These are phyloP conservation scores for Oceanites oceanicus DNA, from an alignment of 2,113 vertebrate species.

Conservation along the genomic window DNA sequence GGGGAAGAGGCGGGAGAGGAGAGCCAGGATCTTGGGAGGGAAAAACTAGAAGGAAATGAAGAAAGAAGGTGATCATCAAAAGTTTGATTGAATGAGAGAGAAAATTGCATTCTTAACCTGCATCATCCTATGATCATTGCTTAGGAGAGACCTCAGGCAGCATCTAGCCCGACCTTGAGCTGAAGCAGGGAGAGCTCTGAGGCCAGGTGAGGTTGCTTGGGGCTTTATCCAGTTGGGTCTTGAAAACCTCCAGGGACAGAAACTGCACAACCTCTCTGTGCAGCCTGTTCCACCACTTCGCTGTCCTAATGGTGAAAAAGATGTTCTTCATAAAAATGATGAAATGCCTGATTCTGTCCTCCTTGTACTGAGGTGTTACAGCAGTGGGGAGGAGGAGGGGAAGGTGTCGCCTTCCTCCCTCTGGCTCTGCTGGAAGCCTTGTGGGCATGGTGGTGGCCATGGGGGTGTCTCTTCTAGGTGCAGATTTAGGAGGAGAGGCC, in stretches of 20 bases:
- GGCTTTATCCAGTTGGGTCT: neutral
- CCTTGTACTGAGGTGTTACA: neutral
- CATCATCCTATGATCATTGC: too few species aligned
- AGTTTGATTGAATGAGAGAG: neutral
- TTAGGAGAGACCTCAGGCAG: neutral
- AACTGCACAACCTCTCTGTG: neutral
- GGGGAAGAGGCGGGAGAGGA: neutral
- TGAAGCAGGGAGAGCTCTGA: neutral
- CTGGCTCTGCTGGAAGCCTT: neutral
- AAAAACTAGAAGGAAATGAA: neutral
- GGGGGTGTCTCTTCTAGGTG: neutral
- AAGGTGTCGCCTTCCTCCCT: rapidly evolving
- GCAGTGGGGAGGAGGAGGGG: neutral
- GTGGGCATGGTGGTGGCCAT: neutral
- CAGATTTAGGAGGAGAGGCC: neutral
- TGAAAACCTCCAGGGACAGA: neutral
- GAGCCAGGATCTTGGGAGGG: neutral
- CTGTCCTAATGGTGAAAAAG: neutral
- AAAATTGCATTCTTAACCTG: neutral
- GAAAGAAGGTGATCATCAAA: neutral
- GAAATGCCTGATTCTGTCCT: neutral
- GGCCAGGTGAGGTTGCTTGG: neutral
- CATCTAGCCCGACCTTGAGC: neutral
- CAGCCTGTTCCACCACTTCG: neutral
- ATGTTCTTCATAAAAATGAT: neutral